A percentile compares a stretch with the other conserved stretches of the same genome.
Evolutionary conservation across 2,888 invertebrate species (phyloP).

Genomic region (Eupithecia tripunctaria): DNA sequence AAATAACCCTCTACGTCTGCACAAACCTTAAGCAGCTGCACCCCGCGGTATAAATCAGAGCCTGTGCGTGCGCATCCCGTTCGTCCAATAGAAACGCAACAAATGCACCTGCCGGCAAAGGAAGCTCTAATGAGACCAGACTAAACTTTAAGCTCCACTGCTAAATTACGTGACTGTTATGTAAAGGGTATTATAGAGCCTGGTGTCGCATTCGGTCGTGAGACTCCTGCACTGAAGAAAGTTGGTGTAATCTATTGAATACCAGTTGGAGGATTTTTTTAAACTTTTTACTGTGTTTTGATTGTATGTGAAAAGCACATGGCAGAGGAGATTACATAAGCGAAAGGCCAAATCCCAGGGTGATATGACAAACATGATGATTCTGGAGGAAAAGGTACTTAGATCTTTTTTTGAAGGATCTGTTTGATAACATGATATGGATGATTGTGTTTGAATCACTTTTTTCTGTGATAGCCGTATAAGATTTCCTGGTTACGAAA

Average conservation of each 20-base stretch:
- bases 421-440: too few species aligned
- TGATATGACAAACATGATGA: too few species aligned
- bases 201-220: slow-evolving; percentile 27
- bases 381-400: too few species aligned
- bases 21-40: slow-evolving; percentile 65
- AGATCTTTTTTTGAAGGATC: too few species aligned
- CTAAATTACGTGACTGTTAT: slow-evolving; percentile 23
- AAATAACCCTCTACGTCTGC: slow-evolving; percentile 16
- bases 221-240: slow-evolving; percentile 13
- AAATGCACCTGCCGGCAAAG: slow-evolving; percentile 73
- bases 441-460: too few species aligned
- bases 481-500: too few species aligned
- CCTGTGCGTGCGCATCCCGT: slow-evolving; percentile 66
- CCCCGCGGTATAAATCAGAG: slow-evolving; percentile 65
- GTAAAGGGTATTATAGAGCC: slow-evolving; percentile 22
- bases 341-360: too few species aligned
- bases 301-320: too few species aligned
- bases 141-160: slow-evolving; percentile 39
- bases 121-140: slow-evolving; percentile 68
- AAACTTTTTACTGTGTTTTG: too few species aligned
- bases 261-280: too few species aligned
- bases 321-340: too few species aligned
- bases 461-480: too few species aligned
- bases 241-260: neutral
- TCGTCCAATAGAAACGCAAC: slow-evolving; percentile 60